A percentile compares a stretch with the other conserved stretches of the same genome.
Conservation (phyloP, 2,888 invertebrate species). For the Phymatocera aterrima region DNA sequence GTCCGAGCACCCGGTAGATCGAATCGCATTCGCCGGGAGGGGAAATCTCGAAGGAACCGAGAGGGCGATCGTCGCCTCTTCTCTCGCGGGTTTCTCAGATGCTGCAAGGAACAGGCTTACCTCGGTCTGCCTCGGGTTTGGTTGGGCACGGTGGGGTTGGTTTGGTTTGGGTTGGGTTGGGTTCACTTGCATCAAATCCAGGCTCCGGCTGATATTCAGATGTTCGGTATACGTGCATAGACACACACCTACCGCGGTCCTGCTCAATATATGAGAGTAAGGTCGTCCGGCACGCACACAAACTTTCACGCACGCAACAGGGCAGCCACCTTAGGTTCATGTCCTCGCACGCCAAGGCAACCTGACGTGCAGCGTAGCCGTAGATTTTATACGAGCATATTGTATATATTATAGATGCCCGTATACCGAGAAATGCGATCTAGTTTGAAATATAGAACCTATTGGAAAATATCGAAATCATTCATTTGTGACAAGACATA, state of each 20-base stretch:
- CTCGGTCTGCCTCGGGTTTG: slow-evolving; percentile 22
- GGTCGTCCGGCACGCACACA: slow-evolving; percentile 54
- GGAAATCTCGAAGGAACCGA: slow-evolving; percentile 26
- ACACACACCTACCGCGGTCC: slow-evolving; percentile 4
- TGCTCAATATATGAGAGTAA: slow-evolving; percentile 54
- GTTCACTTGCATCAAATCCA: slow-evolving; percentile 37
- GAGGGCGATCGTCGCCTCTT: slow-evolving; percentile 31
- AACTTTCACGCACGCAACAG: slow-evolving; percentile 56
- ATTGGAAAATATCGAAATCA: neutral
- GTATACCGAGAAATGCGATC: neutral
- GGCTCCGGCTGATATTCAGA: slow-evolving; percentile 42
- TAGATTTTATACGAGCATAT: neutral
- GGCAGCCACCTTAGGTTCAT: slow-evolving; percentile 59
- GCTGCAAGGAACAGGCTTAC: slow-evolving; percentile 26
- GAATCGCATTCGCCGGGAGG: slow-evolving; percentile 3
- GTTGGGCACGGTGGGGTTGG: neutral
- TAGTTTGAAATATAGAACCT: neutral
- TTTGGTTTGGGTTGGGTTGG: slow-evolving; percentile 18
- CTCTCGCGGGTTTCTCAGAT: slow-evolving; percentile 19
- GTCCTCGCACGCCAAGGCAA: slow-evolving; percentile 42
- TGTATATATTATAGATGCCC: neutral
- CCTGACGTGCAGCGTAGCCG: slow-evolving; percentile 16
- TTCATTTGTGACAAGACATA: too few relatives aligned
- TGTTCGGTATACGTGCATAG: slow-evolving; percentile 4
- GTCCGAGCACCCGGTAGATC: slow-evolving; percentile 34